phyloP scores from a whole-genome alignment of 2,797 vertebrate genomes.

The Pangasius sanitwongsei region DNA sequence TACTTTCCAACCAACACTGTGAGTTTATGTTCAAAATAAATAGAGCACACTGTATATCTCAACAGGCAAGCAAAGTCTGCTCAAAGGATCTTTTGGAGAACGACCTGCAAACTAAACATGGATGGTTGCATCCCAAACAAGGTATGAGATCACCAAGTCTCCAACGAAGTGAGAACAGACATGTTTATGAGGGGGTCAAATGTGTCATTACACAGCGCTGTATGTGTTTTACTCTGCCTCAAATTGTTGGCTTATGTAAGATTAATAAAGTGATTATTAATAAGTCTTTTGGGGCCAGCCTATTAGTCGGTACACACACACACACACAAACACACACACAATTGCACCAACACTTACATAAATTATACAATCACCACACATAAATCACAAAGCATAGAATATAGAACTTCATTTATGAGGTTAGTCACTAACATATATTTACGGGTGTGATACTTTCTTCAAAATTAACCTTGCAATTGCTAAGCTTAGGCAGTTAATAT shows the following conservation, averaged over 20 bases:
- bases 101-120: slow-evolving; percentile 40
- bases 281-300: slow-evolving; percentile 70
- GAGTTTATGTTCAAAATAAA: slow-evolving; percentile 41
- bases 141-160: slow-evolving; percentile 51
- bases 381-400: background rate
- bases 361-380: background rate
- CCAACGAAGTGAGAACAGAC: slow-evolving; percentile 43
- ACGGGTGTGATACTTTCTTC: background rate
- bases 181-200: slow-evolving; percentile 50
- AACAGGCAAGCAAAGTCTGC: slow-evolving; percentile 30
- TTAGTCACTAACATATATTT: background rate
- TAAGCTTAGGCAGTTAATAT: background rate
- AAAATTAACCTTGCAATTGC: background rate
- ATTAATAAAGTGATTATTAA: slow-evolving; percentile 77
- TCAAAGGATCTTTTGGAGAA: slow-evolving; percentile 23
- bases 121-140: slow-evolving; percentile 42
- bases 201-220: slow-evolving; percentile 43
- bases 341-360: background rate
- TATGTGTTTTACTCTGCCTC: slow-evolving; percentile 61
- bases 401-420: background rate
- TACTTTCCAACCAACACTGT: slow-evolving; percentile 35
- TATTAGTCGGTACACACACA: slow-evolving; percentile 62
- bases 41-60: slow-evolving; percentile 25
- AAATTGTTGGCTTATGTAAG: slow-evolving; percentile 68
- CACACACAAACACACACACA: slow-evolving; percentile 30